phyloP scores from a whole-genome alignment of 2,113 vertebrate species.

The Pipa parva region DNA sequence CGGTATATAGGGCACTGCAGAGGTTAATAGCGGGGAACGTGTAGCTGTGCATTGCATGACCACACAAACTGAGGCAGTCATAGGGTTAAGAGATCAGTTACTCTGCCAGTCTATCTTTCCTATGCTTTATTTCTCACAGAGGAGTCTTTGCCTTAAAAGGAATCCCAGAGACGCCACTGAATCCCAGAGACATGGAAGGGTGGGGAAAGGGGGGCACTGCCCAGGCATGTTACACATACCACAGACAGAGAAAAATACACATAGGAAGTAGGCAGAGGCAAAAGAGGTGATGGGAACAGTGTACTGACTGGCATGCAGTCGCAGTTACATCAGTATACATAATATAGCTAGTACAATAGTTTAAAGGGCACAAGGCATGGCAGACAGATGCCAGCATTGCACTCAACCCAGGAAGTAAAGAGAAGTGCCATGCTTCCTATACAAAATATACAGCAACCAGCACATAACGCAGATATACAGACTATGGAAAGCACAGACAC shows the following conservation, averaged over 20 bases:
- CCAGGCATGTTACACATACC: slow-evolving; percentile 17
- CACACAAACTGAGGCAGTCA: not conserved
- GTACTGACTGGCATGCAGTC: slow-evolving; percentile 11
- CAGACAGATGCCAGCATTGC: not conserved
- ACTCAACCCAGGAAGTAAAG: not conserved
- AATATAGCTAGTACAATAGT: not conserved
- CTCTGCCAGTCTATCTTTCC: not conserved
- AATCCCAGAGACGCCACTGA: slow-evolving; percentile 12
- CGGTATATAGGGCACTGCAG: not conserved
- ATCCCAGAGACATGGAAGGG: not conserved
- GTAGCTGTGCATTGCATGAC: too few species aligned
- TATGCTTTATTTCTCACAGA: slow-evolving; percentile 11
- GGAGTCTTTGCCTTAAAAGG: slow-evolving; percentile 7
- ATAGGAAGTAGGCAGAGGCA: slow-evolving; percentile 16
- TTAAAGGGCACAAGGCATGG: not conserved
- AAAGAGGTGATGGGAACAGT: not conserved
- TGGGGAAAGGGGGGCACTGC: not conserved
- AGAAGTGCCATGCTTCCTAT: not conserved
- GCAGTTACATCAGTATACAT: not conserved
- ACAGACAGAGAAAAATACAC: slow-evolving; percentile 17
- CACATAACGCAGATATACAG: not conserved
- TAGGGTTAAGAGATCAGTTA: not conserved
- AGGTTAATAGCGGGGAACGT: not conserved
- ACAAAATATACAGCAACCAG: not conserved
- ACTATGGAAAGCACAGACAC: not conserved